Evolutionary conservation across 2,888 invertebrate genomes (phyloP).

Genomic region (Lumbricus terrestris): DNA sequence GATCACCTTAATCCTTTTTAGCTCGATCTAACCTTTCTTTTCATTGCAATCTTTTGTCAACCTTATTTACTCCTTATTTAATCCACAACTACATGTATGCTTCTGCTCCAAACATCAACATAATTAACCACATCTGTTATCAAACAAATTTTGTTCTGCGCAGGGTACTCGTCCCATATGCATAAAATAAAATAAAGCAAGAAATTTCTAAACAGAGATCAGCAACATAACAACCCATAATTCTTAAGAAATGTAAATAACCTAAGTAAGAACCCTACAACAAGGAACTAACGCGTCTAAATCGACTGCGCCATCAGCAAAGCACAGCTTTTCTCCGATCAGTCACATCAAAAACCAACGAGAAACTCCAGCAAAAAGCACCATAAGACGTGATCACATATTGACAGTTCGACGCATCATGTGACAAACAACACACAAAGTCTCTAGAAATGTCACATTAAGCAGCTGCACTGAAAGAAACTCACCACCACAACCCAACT

Average conservation of each 20-base stretch:
- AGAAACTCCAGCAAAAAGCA: not conserved
- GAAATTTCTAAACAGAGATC: not conserved
- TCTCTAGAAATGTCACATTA: not conserved
- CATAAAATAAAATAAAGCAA: not conserved
- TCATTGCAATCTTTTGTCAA: not conserved
- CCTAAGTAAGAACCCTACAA: not conserved
- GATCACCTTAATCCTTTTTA: too few relatives aligned
- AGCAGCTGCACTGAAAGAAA: not conserved
- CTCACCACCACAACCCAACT: not conserved
- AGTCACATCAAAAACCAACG: not conserved
- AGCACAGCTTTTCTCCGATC: not conserved
- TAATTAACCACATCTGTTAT: not conserved
- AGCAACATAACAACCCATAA: not conserved
- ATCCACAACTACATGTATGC: not conserved
- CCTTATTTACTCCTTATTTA: too few relatives aligned
- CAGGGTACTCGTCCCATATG: not conserved
- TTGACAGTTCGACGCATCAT: not conserved
- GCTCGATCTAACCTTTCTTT: not conserved
- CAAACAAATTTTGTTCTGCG: not conserved
- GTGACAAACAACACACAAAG: not conserved
- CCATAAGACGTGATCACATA: conserved; percentile 3
- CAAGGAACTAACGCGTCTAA: not conserved
- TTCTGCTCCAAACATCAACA: not conserved
- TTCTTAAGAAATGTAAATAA: not conserved
- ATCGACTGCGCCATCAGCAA: not conserved